Conservation (phyloP, 2,797 vertebrate genomes). For the Pachyuromys duprasi region DNA sequence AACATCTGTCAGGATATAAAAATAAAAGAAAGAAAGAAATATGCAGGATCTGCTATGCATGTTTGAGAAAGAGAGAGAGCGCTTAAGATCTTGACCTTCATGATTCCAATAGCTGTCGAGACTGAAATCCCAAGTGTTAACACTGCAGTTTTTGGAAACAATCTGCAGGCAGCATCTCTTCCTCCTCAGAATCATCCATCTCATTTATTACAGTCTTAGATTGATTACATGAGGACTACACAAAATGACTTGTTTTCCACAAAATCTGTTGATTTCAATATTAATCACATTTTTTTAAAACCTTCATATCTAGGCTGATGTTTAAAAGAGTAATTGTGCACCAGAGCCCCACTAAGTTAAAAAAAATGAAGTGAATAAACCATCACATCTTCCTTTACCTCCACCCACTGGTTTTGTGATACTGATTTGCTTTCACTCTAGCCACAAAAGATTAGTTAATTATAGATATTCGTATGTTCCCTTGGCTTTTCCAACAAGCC, state of each 20-base stretch:
- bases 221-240: not conserved
- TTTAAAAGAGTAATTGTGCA: not conserved
- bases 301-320: not conserved
- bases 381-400: not conserved
- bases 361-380: not conserved
- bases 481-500: slow-evolving; percentile 11
- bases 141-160: not conserved
- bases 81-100: not conserved
- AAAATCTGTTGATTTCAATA: not conserved
- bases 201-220: not conserved
- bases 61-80: not conserved
- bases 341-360: not conserved
- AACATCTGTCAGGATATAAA: no score
- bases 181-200: not conserved
- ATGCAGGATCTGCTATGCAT: not conserved
- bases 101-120: not conserved
- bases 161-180: not conserved
- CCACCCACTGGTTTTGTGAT: not conserved
- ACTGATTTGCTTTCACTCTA: not conserved
- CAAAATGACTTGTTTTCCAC: not conserved
- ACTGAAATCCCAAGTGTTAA: not conserved
- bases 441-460: not conserved
- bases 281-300: not conserved
- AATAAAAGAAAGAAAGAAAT: no score
- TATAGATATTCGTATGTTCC: not conserved